Evolutionary conservation across 2,888 invertebrate genomes (phyloP).

Genomic region (Atethmia centrago): DNA sequence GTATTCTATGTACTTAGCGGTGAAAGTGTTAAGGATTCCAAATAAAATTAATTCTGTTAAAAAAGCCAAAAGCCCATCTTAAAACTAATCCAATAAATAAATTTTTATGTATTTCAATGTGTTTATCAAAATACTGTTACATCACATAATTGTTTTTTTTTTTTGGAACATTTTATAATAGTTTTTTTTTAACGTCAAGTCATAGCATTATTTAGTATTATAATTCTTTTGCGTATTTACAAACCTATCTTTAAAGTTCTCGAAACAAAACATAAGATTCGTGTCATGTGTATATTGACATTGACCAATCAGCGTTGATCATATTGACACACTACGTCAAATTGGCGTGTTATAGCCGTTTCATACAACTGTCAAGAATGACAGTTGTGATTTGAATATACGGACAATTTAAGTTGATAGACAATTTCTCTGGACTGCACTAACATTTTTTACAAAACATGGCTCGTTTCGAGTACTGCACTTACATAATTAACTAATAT

Average conservation of each 20-base stretch:
- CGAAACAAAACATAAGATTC: not conserved
- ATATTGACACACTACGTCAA: not conserved
- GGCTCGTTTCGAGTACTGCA: not conserved
- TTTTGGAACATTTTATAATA: conserved; percentile 46
- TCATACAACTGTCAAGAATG: not conserved
- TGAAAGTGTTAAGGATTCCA: not conserved
- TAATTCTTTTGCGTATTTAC: not conserved
- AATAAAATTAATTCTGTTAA: not conserved
- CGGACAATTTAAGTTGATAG: not conserved
- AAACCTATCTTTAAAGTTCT: conserved; percentile 3
- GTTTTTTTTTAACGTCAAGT: conserved; percentile 21
- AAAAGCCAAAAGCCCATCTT: conserved; percentile 13
- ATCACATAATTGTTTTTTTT: conserved; percentile 58
- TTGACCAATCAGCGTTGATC: not conserved
- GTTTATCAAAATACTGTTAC: conserved; percentile 65
- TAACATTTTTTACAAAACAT: not conserved
- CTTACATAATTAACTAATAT: not conserved
- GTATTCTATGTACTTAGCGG: too few species aligned
- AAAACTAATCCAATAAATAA: conserved; percentile 56
- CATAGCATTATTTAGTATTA: not conserved
- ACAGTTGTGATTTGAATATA: not conserved
- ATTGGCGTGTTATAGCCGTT: not conserved
- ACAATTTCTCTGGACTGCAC: not conserved
- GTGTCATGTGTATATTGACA: not conserved
- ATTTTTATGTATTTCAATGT: conserved; percentile 52